Percentiles rank a stretch among this genome's conserved stretches.
phyloP scores from a whole-genome alignment of 2,888 invertebrate genomes.

The Ophion obscuratus region DNA sequence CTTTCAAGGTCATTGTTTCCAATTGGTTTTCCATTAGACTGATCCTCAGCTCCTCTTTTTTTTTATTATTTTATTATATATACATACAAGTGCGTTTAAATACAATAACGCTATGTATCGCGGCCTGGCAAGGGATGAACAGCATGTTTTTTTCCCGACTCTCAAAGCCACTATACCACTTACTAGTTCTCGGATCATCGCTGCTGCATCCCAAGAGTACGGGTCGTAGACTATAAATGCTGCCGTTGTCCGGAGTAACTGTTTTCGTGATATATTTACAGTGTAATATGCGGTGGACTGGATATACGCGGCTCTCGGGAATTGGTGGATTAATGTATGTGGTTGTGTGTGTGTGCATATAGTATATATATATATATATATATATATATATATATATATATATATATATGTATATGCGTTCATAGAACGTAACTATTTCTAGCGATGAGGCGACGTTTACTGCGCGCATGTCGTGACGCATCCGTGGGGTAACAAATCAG shows the following conservation, averaged over 20 bases:
- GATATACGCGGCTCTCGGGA: conserved; percentile 29
- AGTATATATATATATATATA: neutral
- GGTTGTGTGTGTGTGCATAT: no score
- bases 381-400: conserved; percentile 35
- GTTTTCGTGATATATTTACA: neutral
- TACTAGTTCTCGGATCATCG: conserved; percentile 41
- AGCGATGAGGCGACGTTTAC: conserved; percentile 42
- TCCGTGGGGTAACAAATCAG: conserved; percentile 42
- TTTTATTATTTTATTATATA: neutral
- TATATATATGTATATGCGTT: neutral
- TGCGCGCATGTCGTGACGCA: conserved; percentile 25
- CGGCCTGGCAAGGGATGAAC: neutral
- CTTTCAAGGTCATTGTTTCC: no score
- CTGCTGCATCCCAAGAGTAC: conserved; percentile 15
- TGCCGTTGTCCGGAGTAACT: neutral
- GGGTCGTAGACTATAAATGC: conserved; percentile 7
- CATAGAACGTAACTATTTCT: conserved; percentile 40
- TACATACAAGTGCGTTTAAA: neutral
- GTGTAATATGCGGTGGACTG: conserved; percentile 1
- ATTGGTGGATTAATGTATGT: conserved; percentile 30
- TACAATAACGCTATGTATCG: conserved; percentile 11
- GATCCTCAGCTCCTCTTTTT: no score
- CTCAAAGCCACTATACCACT: conserved; percentile 38
- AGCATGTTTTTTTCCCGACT: neutral
- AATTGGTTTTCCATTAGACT: no score